Percentiles rank a stretch among this genome's conserved stretches.
phyloP scores from a whole-genome alignment of 1,140 invertebrate genomes.

The Cotesia typhae region DNA sequence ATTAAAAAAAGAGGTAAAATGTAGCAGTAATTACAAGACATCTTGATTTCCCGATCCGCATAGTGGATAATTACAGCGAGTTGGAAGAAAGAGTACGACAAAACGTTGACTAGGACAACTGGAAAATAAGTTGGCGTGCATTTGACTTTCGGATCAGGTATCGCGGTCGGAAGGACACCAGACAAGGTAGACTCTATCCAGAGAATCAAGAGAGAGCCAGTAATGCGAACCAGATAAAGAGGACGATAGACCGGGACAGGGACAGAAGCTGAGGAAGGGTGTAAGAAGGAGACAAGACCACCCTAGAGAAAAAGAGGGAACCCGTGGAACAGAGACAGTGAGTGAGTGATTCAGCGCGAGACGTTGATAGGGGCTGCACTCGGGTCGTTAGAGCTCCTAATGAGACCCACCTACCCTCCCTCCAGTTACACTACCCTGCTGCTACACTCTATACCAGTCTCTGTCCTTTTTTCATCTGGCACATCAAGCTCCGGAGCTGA shows the following conservation, averaged over 20 bases:
- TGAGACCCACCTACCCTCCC: conserved; percentile 44
- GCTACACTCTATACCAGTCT: conserved; percentile 10
- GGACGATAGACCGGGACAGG: conserved; percentile 6
- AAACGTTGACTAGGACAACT: conserved; percentile 18
- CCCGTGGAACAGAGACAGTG: conserved; percentile 24
- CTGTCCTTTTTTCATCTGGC: neutral
- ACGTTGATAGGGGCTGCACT: conserved; percentile 48
- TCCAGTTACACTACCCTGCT: conserved; percentile 4
- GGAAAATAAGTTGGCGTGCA: conserved; percentile 26
- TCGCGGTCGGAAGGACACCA: conserved; percentile 32
- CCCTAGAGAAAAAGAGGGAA: conserved; percentile 28
- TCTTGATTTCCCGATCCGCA: neutral
- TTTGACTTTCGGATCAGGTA: conserved; percentile 36
- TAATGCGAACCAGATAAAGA: conserved; percentile 10
- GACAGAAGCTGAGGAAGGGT: neutral
- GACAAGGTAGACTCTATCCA: neutral
- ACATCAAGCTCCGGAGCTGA: neutral
- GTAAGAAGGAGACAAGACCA: conserved; percentile 17
- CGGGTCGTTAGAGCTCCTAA: conserved; percentile 61
- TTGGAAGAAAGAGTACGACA: conserved; percentile 11
- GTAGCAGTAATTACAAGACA: neutral
- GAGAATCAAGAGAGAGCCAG: conserved; percentile 18
- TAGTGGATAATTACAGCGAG: conserved; percentile 4
- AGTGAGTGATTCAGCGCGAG: conserved; percentile 40
- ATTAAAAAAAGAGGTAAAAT: neutral